Percentiles rank a stretch among this genome's conserved stretches.
phyloP scores from a whole-genome alignment of 37 sponge, comb jelly and placozoan species.

The Halichondria panicea region DNA sequence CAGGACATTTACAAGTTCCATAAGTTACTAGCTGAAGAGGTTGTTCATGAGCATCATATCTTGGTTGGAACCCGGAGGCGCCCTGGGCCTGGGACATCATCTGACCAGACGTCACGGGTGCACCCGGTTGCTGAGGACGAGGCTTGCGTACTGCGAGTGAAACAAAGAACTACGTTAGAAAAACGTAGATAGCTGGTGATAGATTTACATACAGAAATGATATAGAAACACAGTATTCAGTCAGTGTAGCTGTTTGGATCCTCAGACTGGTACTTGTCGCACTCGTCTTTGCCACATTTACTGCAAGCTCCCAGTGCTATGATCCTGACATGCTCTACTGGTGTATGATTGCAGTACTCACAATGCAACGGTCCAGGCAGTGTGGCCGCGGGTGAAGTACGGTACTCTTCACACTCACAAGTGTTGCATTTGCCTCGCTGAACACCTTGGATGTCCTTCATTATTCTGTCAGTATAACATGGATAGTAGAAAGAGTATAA shows the following conservation, averaged over 20 bases:
- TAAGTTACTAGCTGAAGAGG: not conserved
- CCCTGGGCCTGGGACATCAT: no score
- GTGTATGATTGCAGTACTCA: slow-evolving; percentile 72
- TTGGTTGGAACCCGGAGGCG: not conserved
- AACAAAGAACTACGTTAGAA: no score
- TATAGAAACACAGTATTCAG: slow-evolving; percentile 61
- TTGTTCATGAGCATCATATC: not conserved
- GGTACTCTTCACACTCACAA: slow-evolving; percentile 63
- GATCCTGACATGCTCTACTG: slow-evolving; percentile 50
- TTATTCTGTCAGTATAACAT: not conserved
- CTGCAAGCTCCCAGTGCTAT: slow-evolving; percentile 52
- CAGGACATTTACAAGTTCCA: slow-evolving; percentile 35
- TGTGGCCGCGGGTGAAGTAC: slow-evolving; percentile 1
- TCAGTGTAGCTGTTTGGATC: slow-evolving; percentile 30
- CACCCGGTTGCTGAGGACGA: not conserved
- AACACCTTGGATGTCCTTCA: slow-evolving; percentile 63
- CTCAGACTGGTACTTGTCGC: slow-evolving; percentile 53
- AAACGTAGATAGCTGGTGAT: no score
- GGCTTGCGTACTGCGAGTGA: not conserved
- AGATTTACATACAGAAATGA: slow-evolving; percentile 29
- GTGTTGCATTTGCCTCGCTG: slow-evolving; percentile 58
- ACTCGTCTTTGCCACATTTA: slow-evolving; percentile 28
- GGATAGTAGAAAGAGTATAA: no score
- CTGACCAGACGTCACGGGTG: no score
- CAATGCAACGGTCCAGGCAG: no score